Evolutionary conservation across 2,888 invertebrate species (phyloP).

Genomic region (Homarus gammarus): DNA sequence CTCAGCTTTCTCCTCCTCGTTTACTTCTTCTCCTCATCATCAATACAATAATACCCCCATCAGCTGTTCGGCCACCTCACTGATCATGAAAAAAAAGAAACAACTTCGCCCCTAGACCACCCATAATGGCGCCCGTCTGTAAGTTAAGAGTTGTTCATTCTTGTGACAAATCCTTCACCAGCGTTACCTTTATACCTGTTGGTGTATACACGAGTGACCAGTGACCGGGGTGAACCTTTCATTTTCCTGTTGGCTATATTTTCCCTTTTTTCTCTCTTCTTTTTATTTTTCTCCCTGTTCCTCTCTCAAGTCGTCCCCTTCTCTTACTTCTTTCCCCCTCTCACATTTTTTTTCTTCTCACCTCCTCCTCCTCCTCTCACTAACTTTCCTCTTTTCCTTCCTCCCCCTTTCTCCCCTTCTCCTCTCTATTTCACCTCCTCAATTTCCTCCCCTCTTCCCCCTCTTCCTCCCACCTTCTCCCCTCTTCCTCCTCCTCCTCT

Average conservation of each 20-base stretch:
- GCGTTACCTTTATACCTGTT: not conserved
- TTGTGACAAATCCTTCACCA: not conserved
- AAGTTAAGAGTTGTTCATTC: too few species aligned
- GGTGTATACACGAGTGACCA: not conserved
- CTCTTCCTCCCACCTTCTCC: not conserved
- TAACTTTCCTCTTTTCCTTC: not conserved
- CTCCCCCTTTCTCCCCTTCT: not conserved
- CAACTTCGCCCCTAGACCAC: too few species aligned
- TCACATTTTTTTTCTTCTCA: not conserved
- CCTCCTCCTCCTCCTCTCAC: not conserved
- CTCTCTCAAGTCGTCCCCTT: not conserved
- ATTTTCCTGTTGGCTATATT: slow-evolving; percentile 3
- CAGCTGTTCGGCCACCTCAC: too few species aligned
- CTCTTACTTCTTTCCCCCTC: not conserved
- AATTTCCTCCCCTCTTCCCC: not conserved
- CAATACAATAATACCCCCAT: too few species aligned
- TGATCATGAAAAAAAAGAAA: too few species aligned
- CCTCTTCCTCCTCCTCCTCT: not conserved
- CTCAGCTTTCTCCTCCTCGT: too few species aligned
- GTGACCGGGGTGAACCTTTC: too few species aligned
- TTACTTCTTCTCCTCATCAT: too few species aligned
- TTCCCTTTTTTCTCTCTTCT: slow-evolving; percentile 7
- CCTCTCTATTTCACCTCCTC: not conserved
- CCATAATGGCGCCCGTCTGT: too few species aligned
- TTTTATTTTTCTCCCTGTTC: not conserved